A percentile compares a stretch with the other conserved stretches of the same genome.
Evolutionary conservation across 2,888 invertebrate genomes (phyloP).

Genomic region (Tethea ocularis): DNA sequence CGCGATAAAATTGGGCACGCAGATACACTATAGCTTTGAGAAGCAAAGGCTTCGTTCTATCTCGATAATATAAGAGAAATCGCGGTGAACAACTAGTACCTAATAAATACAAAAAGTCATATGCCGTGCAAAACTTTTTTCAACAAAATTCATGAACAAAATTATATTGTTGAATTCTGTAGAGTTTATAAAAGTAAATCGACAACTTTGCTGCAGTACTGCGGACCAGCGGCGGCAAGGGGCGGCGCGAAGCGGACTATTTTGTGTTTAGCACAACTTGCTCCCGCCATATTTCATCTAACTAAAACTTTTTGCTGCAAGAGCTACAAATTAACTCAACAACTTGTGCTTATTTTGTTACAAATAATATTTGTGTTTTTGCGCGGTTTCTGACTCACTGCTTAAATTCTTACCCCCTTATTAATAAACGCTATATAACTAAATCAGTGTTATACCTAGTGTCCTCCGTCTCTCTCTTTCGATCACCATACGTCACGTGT

Average conservation of each 20-base stretch:
- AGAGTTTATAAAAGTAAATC: neutral
- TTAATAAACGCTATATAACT: no score
- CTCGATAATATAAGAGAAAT: no score
- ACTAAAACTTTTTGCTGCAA: neutral
- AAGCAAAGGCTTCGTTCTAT: no score
- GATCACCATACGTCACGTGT: no score
- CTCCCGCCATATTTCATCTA: neutral
- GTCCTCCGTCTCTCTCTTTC: no score
- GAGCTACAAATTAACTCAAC: constrained; percentile 1
- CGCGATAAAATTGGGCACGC: no score
- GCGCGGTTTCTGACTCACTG: neutral
- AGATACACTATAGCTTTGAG: no score
- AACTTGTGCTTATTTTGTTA: neutral
- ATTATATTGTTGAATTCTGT: neutral
- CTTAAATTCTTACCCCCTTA: no score
- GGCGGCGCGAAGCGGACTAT: neutral
- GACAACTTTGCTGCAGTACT: neutral
- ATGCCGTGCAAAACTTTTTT: neutral
- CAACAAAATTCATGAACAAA: neutral
- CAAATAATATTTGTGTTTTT: neutral
- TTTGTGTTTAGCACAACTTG: neutral
- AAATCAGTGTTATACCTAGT: no score
- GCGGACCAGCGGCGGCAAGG: neutral
- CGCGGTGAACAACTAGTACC: no score
- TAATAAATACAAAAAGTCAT: no score